Conservation (phyloP, 2,797 vertebrate species). For the Parotocinclus haroldoi region DNA sequence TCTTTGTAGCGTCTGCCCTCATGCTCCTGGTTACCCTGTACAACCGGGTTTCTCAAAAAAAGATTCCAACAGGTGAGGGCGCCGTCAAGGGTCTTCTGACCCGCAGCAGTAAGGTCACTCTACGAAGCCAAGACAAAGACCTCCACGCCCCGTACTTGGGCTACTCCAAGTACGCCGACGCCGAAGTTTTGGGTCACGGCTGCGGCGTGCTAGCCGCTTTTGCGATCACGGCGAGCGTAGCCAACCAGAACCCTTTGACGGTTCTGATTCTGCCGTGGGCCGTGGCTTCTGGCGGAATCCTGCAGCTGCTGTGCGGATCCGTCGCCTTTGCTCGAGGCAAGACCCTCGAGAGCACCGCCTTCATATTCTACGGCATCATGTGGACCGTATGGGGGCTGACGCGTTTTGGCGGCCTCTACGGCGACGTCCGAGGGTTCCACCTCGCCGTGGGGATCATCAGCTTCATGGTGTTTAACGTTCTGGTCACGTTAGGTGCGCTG, state of each 20-base stretch:
- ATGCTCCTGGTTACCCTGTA: slow-evolving; percentile 71
- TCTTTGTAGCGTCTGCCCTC: slow-evolving; percentile 72
- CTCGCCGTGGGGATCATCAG: slow-evolving; percentile 73
- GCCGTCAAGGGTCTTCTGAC: slow-evolving; percentile 61
- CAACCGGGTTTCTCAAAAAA: slow-evolving; percentile 58
- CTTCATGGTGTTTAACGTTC: slow-evolving; percentile 81
- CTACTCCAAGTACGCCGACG: slow-evolving; percentile 82
- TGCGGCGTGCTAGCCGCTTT: slow-evolving; percentile 80
- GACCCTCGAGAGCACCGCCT: slow-evolving; percentile 85
- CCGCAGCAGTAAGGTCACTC: slow-evolving; percentile 56
- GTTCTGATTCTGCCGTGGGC: slow-evolving; percentile 79
- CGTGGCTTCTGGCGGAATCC: slow-evolving; percentile 75
- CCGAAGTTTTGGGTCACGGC: slow-evolving; percentile 76
- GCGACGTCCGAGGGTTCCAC: slow-evolving; percentile 70
- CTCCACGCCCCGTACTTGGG: slow-evolving; percentile 74
- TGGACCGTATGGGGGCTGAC: slow-evolving; percentile 84
- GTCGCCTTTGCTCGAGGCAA: slow-evolving; percentile 83
- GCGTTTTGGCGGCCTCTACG: slow-evolving; percentile 72
- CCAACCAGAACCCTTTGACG: slow-evolving; percentile 57
- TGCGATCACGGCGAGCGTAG: slow-evolving; percentile 68
- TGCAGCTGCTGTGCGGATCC: slow-evolving; percentile 75
- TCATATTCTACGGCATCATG: slow-evolving; percentile 79
- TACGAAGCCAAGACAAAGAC: slow-evolving; percentile 68
- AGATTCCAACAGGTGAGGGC: slow-evolving; percentile 65
- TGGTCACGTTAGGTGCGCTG: slow-evolving; percentile 73